These are phyloP conservation scores for Macquaria australasica DNA, from an alignment of 2,113 vertebrate genomes.

Conservation along the genomic window DNA sequence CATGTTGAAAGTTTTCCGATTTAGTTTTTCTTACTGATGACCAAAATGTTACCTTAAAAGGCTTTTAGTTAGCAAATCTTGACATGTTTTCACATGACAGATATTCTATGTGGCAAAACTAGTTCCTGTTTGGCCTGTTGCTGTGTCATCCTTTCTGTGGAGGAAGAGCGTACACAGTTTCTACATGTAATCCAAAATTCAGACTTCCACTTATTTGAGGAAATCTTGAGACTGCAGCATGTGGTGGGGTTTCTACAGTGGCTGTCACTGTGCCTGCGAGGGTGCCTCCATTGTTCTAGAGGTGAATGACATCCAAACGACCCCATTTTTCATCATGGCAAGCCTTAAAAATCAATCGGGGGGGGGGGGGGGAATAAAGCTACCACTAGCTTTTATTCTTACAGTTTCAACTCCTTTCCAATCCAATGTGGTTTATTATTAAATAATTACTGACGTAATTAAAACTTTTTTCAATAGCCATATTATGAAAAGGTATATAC, in stretches of 20 bases:
- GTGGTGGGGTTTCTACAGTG: constrained; percentile 54
- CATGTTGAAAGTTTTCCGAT: neutral
- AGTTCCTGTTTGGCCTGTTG: neutral
- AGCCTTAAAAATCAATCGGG: constrained; percentile 85
- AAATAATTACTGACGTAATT: constrained; percentile 84
- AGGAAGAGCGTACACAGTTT: neutral
- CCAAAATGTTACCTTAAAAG: neutral
- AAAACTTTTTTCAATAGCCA: constrained; percentile 88
- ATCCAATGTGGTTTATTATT: constrained; percentile 85
- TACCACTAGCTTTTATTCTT: constrained; percentile 79
- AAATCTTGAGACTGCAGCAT: neutral
- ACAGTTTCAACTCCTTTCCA: constrained; percentile 83
- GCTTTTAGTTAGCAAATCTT: neutral
- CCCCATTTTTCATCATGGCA: constrained; percentile 71
- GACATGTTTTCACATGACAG: neutral
- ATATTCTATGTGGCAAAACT: neutral
- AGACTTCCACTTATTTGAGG: constrained; percentile 5
- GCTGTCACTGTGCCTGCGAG: constrained; percentile 40
- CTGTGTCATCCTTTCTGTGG: neutral
- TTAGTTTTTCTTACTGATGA: constrained; percentile 1
- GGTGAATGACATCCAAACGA: constrained; percentile 54
- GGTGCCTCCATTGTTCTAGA: constrained; percentile 46
- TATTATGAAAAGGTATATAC: constrained; percentile 86
- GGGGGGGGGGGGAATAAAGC: constrained; percentile 62
- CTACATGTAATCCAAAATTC: neutral